phyloP scores from a whole-genome alignment of 2,797 vertebrate species.

The Gymnothorax javanicus region DNA sequence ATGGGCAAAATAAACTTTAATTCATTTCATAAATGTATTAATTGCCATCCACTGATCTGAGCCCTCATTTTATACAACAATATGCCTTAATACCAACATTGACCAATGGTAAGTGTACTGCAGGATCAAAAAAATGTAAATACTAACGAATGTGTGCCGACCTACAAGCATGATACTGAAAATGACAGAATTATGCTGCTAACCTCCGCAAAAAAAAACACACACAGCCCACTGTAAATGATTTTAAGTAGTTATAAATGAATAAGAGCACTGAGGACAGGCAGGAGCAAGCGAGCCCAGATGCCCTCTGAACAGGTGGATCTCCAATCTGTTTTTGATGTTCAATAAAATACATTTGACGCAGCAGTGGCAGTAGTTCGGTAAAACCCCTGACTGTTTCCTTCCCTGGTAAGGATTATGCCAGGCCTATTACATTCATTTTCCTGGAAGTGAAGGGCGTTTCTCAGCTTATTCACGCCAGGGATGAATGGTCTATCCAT shows the following conservation, averaged over 20 bases:
- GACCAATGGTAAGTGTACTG: background rate
- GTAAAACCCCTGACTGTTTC: background rate
- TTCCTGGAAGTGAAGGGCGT: background rate
- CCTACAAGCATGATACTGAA: background rate
- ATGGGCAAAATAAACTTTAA: background rate
- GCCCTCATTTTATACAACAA: background rate
- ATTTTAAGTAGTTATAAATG: background rate
- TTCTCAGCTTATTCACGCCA: slow-evolving; percentile 30
- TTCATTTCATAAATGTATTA: background rate
- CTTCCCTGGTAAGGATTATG: background rate
- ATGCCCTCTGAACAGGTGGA: background rate
- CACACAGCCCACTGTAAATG: background rate
- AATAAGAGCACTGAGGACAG: background rate
- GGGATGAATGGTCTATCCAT: slow-evolving; percentile 33
- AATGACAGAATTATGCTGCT: background rate
- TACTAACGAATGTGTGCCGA: background rate
- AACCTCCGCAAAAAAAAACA: background rate
- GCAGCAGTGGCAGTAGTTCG: background rate
- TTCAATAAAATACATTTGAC: background rate
- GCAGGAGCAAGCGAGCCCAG: background rate
- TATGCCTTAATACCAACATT: background rate
- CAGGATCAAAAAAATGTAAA: background rate
- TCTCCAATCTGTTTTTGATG: background rate
- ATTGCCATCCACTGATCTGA: background rate
- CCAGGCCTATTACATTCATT: background rate